These are phyloP conservation scores for Oncorhynchus keta DNA, from an alignment of 2,113 vertebrate species.

Conservation along the genomic window DNA sequence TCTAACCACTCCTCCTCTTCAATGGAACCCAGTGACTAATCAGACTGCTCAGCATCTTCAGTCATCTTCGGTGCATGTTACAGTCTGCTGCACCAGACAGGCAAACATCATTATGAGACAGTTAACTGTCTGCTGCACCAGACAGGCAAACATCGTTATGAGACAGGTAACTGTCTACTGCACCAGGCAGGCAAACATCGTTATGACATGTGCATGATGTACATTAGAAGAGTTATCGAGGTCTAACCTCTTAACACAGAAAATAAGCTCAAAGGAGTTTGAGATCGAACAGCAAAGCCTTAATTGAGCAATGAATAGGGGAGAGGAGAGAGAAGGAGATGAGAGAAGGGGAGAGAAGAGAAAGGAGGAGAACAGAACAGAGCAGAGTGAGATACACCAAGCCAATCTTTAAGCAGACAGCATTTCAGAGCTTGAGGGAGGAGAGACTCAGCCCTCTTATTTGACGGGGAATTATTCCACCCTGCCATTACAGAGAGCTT, in stretches of 20 bases:
- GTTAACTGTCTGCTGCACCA: too few relatives aligned
- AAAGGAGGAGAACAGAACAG: conserved; percentile 18
- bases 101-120: too few relatives aligned
- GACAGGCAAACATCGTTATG: too few relatives aligned
- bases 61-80: too few relatives aligned
- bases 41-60: conserved; percentile 42
- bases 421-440: conserved; percentile 47
- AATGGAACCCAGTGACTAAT: conserved; percentile 54
- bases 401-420: too few relatives aligned
- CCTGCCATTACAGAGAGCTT: conserved; percentile 88
- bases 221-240: too few relatives aligned
- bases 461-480: conserved; percentile 86
- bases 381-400: conserved; percentile 7
- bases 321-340: background rate
- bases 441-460: conserved; percentile 70
- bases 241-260: too few relatives aligned
- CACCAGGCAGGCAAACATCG: too few relatives aligned
- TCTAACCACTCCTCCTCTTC: conserved; percentile 5
- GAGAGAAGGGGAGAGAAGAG: conserved; percentile 7
- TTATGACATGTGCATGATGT: too few relatives aligned
- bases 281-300: conserved; percentile 11
- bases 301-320: background rate
- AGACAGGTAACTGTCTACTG: too few relatives aligned
- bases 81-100: too few relatives aligned
- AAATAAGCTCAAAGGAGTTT: background rate